Evolutionary conservation across 2,888 invertebrate genomes (phyloP).

Genomic region (Stenodera caucasica): DNA sequence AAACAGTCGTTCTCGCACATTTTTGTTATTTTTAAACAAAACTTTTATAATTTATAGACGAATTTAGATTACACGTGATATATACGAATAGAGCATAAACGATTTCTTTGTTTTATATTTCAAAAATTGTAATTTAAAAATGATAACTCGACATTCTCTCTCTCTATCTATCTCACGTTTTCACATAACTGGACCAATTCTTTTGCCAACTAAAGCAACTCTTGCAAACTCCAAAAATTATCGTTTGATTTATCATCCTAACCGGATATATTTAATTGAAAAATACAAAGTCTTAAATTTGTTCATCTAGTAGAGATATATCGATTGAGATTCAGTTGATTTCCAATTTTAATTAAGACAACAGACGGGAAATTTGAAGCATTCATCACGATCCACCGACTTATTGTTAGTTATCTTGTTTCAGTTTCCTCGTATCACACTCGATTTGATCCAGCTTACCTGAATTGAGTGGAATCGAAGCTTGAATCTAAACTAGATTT

Average conservation of each 20-base stretch:
- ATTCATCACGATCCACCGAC: conserved; percentile 10
- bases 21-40: conserved; percentile 39
- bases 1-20: conserved; percentile 28
- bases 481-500: conserved; percentile 13
- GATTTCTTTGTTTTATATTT: conserved; percentile 21
- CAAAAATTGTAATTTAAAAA: conserved; percentile 27
- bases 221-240: conserved; percentile 2
- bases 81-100: conserved; percentile 33
- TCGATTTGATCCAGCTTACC: conserved; percentile 8
- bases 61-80: conserved; percentile 43
- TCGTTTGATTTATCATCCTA: conserved; percentile 18
- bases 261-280: background rate
- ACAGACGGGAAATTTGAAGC: conserved; percentile 7
- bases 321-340: background rate
- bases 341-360: conserved; percentile 3
- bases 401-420: conserved; percentile 11
- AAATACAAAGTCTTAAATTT: too few species aligned
- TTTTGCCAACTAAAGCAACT: conserved; percentile 11
- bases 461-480: background rate
- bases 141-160: conserved; percentile 16
- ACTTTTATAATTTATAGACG: conserved; percentile 42
- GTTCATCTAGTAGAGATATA: too few species aligned
- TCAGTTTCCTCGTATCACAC: background rate
- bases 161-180: conserved; percentile 16
- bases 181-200: conserved; percentile 13